Base-by-base conservation (phyloP, 2,888 invertebrate species). In the Cantharis nigra region DNA sequence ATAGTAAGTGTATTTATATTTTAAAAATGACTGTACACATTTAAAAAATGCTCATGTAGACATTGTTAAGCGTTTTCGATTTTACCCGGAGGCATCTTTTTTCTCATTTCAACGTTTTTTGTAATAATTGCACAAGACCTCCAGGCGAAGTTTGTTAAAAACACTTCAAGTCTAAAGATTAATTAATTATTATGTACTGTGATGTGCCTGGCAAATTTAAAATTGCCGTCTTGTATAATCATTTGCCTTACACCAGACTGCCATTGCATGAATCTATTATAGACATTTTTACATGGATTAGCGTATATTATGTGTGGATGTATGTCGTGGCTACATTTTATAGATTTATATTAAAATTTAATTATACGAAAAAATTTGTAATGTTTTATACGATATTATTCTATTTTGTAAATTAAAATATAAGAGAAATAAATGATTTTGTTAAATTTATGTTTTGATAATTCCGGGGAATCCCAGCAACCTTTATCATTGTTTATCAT, bases 171-270 rank as follows among this genome's bases (percentile, higher is more conserved):
- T 76, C 20, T 14, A 10, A 20, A 62, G 16, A 18, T 69, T 72
- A 26, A 65, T 16, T 63, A 14, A 30, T 16, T 49, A 67, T 23
- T 67, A 73, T 74, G 30, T 79, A 79, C 82, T 82, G 82, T 82
- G 82, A 82, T 82, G 78, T 82, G 80, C 81, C 72, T 76, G 79
- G 81, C 80, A 79, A 79, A 77, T 76, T 72, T 71, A 69, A 63
- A 63, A 71, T 72, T 76, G 78, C 79, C 78, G 76, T 70, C 69
- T 80, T 64, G 64, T 75, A 18, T 65, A 80, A 76, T 70, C 64
- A 80, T 78, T 78, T 76, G 81, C 79, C 79, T 78, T 78, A 75
- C 65, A 78, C 70, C 77, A 75, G 81, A 81, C 81, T 80, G 80
- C 78, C 76, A 76, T 78, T 75, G 70, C 72, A 75, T 20, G n/a